Evolutionary conservation across 2,888 invertebrate genomes (phyloP).

Genomic region (Sialis fuliginosa): DNA sequence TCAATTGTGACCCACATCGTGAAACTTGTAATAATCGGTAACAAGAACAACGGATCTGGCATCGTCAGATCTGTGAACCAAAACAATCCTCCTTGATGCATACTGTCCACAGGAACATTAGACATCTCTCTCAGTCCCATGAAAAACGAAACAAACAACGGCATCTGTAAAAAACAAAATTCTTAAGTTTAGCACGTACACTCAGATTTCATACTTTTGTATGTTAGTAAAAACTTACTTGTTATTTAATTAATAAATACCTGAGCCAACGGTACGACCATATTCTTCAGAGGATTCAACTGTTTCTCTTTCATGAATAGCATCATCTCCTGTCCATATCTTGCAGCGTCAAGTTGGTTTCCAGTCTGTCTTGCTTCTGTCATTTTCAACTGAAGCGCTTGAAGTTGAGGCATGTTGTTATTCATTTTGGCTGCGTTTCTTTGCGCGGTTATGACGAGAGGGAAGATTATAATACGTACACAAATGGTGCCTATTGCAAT

Average conservation of each 20-base stretch:
- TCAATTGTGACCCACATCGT: conserved; percentile 73
- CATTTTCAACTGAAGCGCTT: conserved; percentile 65
- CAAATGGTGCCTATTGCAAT: conserved; percentile 66
- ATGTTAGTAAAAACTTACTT: not conserved
- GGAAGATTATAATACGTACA: conserved; percentile 63
- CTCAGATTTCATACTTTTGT: no score
- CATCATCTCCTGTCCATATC: conserved; percentile 61
- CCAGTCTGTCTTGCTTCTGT: conserved; percentile 72
- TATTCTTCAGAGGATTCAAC: conserved; percentile 62
- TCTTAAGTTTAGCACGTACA: no score
- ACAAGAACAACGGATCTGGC: conserved; percentile 71
- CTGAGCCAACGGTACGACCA: conserved; percentile 61
- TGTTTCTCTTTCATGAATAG: conserved; percentile 66
- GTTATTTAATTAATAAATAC: no score
- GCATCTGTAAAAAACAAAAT: conserved; percentile 35
- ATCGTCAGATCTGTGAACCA: conserved; percentile 91
- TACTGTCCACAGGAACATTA: conserved; percentile 75
- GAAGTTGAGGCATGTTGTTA: conserved; percentile 74
- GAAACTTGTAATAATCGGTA: conserved; percentile 71
- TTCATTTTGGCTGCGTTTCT: conserved; percentile 64
- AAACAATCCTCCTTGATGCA: conserved; percentile 69
- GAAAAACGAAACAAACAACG: conserved; percentile 85
- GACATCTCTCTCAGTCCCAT: conserved; percentile 78
- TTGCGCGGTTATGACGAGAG: conserved; percentile 69
- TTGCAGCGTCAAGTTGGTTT: conserved; percentile 58